A percentile compares a stretch with the other conserved stretches of the same genome.
Evolutionary conservation across 2,113 vertebrate species (phyloP).

Genomic region (Rhizomys pruinosus): DNA sequence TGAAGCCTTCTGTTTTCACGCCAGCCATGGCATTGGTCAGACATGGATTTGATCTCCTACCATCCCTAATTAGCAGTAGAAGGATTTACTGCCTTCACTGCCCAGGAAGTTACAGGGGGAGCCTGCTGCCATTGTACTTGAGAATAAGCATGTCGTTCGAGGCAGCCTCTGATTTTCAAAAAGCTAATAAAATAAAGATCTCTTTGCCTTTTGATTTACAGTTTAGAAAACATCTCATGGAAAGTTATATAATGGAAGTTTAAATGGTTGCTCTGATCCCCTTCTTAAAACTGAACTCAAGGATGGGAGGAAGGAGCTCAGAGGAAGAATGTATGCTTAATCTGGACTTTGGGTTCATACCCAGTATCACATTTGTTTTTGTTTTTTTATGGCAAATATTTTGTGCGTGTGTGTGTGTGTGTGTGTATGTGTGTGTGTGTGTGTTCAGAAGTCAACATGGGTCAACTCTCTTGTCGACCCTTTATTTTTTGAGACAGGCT

Average conservation of each 20-base stretch:
- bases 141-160: neutral
- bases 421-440: neutral
- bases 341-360: neutral
- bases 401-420: neutral
- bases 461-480: too few relatives aligned
- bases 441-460: too few relatives aligned
- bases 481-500: neutral
- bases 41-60: neutral
- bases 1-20: neutral
- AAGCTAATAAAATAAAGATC: neutral
- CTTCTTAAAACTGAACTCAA: constrained; percentile 12
- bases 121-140: neutral
- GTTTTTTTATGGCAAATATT: neutral
- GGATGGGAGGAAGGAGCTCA: neutral
- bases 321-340: neutral
- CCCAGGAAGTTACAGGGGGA: neutral
- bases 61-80: neutral
- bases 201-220: neutral
- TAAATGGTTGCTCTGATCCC: neutral
- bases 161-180: neutral
- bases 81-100: neutral
- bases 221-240: neutral
- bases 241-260: neutral
- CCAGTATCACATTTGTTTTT: neutral
- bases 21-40: neutral